Base-by-base conservation (phyloP, 2,113 vertebrate genomes). In the Muscicapa adusta region DNA sequence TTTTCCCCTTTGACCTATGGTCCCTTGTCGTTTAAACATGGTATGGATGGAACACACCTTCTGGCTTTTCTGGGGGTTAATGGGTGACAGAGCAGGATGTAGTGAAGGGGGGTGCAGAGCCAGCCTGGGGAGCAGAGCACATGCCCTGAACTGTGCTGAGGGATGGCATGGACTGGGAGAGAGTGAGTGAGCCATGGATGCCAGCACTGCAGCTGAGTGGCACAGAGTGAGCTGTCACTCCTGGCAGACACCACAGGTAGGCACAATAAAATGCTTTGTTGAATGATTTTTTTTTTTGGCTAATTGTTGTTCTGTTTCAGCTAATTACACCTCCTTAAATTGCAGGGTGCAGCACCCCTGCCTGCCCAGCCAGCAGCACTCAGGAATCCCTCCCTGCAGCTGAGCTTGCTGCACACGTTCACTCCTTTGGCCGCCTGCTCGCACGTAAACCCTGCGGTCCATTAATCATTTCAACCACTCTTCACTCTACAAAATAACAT, bases 391-490 rank as follows among this genome's bases (percentile, higher is more conserved):
- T 87, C 7, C 1, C 57, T 2, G 1, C 16, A 11, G 20, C 70
- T 33, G 84, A 85, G 58, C 36, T 12, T 6, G 8, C 45, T 77
- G 50, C 51, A 9, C 25, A 8, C 33, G 47, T 36, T 63, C 86
- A n/a, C 33, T 82, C 31, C 2, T 62, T 91, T 73, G 89, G 53
- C 68, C 1, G 6, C 71, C 61, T 75, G 76, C 65, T 95, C 0
- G 0, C 75, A 73, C 17, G 17, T 81, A 73, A 87, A 72, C 48
- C 38, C 47, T 47, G 24, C 0, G 0, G 86, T 45, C 82, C 78
- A 96, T 97, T 97, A 88, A 91, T 95, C 91, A 95, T 93, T 88
- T 90, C 86, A 96, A 93, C 90, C 40, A 48, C 79, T 85, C 68
- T 90, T 88, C 85, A 88, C 57, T 90, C 85, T 72, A 67, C 90